phyloP scores from a whole-genome alignment of 2,113 vertebrate genomes.

The Notechis scutatus region DNA sequence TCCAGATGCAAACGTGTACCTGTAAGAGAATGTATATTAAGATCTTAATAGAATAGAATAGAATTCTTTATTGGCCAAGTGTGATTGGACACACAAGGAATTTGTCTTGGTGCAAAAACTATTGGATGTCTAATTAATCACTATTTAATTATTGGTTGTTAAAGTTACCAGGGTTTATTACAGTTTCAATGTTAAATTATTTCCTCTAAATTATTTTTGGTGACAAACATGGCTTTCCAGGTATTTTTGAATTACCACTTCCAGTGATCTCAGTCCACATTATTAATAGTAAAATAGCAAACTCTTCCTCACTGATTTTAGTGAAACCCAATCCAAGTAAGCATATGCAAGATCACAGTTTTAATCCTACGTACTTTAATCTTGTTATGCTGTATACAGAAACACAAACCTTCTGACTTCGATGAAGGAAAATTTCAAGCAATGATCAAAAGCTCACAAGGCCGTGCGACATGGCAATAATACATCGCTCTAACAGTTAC shows the following conservation, averaged over 20 bases:
- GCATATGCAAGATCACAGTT: background rate
- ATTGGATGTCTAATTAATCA: background rate
- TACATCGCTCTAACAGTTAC: background rate
- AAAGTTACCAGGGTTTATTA: background rate
- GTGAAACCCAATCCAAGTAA: background rate
- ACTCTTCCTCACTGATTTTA: background rate
- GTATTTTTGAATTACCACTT: background rate
- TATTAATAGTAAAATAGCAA: background rate
- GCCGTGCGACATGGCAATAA: background rate
- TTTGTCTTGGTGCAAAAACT: background rate
- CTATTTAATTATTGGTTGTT: background rate
- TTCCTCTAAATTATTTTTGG: background rate
- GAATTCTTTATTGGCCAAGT: no score
- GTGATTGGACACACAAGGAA: no score
- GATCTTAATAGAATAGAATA: background rate
- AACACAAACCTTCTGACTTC: background rate
- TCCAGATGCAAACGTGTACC: conserved; percentile 96
- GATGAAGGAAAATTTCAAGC: background rate
- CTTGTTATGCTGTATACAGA: background rate
- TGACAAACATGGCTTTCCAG: background rate
- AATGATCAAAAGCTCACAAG: background rate
- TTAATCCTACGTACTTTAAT: background rate
- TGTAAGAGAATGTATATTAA: conserved; percentile 59
- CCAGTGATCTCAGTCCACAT: background rate
- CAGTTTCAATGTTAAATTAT: background rate